Evolutionary conservation across 2,113 vertebrate genomes (phyloP).

Genomic region (Hoplias malabaricus): DNA sequence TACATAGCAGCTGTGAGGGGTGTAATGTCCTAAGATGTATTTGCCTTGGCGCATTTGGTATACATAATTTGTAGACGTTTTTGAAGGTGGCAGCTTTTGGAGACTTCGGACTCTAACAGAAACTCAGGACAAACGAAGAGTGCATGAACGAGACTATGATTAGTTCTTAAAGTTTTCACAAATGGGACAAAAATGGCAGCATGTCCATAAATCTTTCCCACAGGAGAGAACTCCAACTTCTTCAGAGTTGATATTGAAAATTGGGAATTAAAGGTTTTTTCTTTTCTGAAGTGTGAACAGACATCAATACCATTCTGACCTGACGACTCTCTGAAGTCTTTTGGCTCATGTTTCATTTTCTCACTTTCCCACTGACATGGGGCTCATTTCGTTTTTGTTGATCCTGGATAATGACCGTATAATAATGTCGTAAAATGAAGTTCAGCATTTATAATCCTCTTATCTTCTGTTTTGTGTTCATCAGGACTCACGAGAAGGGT

Average conservation of each 20-base stretch:
- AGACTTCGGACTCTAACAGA: neutral
- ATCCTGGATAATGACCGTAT: too few species aligned
- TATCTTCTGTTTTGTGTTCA: slow-evolving; percentile 32
- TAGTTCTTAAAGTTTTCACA: neutral
- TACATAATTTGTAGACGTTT: neutral
- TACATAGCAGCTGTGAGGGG: neutral
- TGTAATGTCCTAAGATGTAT: neutral
- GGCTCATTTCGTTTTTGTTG: too few species aligned
- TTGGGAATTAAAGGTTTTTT: too few species aligned
- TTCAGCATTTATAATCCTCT: neutral
- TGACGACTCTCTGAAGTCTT: too few species aligned
- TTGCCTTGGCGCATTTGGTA: neutral
- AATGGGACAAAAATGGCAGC: neutral
- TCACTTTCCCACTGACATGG: too few species aligned
- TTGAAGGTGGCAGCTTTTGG: neutral
- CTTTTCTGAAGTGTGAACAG: too few species aligned
- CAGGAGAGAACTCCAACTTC: neutral
- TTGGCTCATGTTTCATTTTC: too few species aligned
- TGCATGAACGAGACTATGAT: neutral
- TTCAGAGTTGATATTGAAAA: neutral
- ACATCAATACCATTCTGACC: too few species aligned
- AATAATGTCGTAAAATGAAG: neutral
- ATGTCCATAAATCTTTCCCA: neutral
- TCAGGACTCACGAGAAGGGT: slow-evolving; percentile 84
- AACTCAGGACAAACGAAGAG: neutral